phyloP scores from a whole-genome alignment of 1,140 invertebrate genomes.

The Nebria ingens region DNA sequence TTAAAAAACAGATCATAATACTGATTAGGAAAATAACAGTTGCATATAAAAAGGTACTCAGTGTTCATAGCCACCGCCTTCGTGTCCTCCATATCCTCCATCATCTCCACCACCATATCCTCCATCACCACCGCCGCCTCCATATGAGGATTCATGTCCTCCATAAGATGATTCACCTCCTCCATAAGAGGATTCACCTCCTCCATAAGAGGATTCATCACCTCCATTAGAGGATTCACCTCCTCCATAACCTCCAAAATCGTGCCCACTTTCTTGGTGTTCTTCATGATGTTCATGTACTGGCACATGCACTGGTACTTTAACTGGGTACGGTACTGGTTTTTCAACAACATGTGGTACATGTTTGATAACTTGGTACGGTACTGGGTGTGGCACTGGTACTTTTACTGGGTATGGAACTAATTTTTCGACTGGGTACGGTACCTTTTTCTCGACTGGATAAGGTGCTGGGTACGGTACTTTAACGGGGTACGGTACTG shows the following conservation, averaged over 20 bases:
- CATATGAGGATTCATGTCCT: too few species aligned
- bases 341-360: conserved; percentile 48
- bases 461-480: conserved; percentile 44
- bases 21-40: conserved; percentile 37
- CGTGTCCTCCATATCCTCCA: conserved; percentile 24
- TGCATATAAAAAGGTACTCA: conserved; percentile 38
- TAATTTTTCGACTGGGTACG: conserved; percentile 51
- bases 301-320: conserved; percentile 50
- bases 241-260: conserved; percentile 15
- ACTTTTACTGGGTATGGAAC: conserved; percentile 54
- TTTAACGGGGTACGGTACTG: conserved; percentile 48
- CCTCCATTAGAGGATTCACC: conserved; percentile 18
- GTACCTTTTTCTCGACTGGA: conserved; percentile 43
- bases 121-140: conserved; percentile 22
- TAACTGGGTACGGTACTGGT: conserved; percentile 48
- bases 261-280: conserved; percentile 22
- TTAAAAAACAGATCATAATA: conserved; percentile 42
- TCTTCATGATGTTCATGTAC: conserved; percentile 37
- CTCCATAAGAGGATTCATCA: conserved; percentile 23
- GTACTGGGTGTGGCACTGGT: conserved; percentile 48
- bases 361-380: conserved; percentile 53
- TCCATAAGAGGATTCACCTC: conserved; percentile 19
- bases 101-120: conserved; percentile 26
- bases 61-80: conserved; percentile 30
- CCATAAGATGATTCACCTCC: too few species aligned